These are phyloP conservation scores for Halocynthia roretzi DNA, from an alignment of 23 tunicate genomes.

Conservation along the genomic window DNA sequence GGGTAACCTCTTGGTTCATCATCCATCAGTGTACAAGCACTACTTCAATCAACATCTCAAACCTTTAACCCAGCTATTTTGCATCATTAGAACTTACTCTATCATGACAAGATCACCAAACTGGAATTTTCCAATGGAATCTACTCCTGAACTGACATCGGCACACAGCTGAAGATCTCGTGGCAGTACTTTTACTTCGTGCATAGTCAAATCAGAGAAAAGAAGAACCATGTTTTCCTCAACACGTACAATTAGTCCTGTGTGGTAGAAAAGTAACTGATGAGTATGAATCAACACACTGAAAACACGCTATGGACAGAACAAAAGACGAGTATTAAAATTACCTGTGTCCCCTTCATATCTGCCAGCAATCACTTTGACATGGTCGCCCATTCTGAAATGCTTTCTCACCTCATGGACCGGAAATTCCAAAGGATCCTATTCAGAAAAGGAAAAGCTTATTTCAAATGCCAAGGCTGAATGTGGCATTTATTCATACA, in stretches of 20 bases:
- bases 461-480: background rate
- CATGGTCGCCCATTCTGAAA: conserved; percentile 96
- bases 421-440: conserved; percentile 94
- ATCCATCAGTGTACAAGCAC: background rate
- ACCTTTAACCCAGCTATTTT: too few relatives aligned
- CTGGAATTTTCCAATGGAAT: conserved; percentile 92
- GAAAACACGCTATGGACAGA: background rate
- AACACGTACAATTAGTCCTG: conserved; percentile 91
- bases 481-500: too few relatives aligned
- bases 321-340: background rate
- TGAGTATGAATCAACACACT: background rate
- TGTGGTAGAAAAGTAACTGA: background rate
- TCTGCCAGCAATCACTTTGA: conserved; percentile 89
- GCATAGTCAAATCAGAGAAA: conserved; percentile 91
- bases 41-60: background rate
- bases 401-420: conserved; percentile 77
- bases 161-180: conserved; percentile 90
- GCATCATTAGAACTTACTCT: conserved; percentile 45
- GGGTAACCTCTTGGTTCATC: too few relatives aligned
- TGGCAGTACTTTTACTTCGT: conserved; percentile 90
- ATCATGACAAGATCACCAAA: conserved; percentile 90
- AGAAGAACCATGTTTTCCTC: conserved; percentile 83
- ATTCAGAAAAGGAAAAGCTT: background rate
- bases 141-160: conserved; percentile 98
- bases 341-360: conserved; percentile 95